Conservation (phyloP, 2,888 invertebrate genomes). For the Euspilapteryx auroguttella region DNA sequence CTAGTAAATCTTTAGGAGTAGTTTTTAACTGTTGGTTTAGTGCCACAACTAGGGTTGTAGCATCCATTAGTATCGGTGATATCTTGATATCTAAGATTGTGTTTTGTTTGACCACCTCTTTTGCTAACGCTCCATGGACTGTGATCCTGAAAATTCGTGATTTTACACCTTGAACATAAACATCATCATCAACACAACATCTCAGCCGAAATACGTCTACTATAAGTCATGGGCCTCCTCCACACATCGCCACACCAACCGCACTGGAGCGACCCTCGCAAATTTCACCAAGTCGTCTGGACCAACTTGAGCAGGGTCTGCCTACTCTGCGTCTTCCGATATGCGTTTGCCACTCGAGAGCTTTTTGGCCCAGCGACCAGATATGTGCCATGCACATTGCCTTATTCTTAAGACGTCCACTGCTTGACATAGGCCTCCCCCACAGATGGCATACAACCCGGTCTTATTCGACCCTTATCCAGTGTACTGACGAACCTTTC, state of each 20-base stretch:
- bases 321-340: neutral
- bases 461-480: too few species aligned
- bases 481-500: too few species aligned
- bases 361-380: neutral
- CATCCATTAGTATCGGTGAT: conserved; percentile 26
- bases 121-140: conserved; percentile 43
- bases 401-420: too few species aligned
- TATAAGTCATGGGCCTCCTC: too few species aligned
- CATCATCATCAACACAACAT: too few species aligned
- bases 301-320: neutral
- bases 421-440: too few species aligned
- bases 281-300: too few species aligned
- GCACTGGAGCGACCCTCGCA: too few species aligned
- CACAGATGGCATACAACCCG: too few species aligned
- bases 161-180: too few species aligned
- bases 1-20: conserved; percentile 15
- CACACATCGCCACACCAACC: too few species aligned
- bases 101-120: conserved; percentile 45
- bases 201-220: neutral
- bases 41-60: conserved; percentile 22
- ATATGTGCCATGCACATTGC: too few species aligned
- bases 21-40: conserved; percentile 26
- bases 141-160: conserved; percentile 36
- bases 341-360: neutral
- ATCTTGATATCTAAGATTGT: conserved; percentile 37